These are phyloP conservation scores for Troides helena DNA, from an alignment of 2,888 invertebrate genomes.

Conservation along the genomic window DNA sequence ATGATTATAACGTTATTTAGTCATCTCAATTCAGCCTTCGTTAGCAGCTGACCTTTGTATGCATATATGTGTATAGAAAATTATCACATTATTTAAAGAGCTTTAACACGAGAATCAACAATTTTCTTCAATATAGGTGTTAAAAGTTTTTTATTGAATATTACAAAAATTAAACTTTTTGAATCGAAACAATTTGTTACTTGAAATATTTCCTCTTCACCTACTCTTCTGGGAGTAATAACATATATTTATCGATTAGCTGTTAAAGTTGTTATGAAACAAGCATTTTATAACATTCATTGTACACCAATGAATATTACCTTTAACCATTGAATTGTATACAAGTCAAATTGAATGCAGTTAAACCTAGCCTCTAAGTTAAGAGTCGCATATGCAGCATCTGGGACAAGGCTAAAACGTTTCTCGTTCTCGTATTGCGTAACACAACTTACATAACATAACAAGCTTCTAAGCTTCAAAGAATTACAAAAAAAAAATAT, in stretches of 20 bases:
- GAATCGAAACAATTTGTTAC: too few species aligned
- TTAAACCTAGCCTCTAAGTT: constrained; percentile 12
- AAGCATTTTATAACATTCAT: too few species aligned
- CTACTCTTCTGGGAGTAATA: too few species aligned
- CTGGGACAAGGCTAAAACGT: constrained; percentile 27
- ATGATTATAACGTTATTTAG: neutral
- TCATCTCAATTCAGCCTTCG: neutral
- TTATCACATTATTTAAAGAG: neutral
- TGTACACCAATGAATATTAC: neutral
- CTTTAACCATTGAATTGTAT: neutral
- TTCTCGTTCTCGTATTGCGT: constrained; percentile 24
- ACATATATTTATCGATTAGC: too few species aligned
- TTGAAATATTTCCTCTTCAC: too few species aligned
- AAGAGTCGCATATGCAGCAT: constrained; percentile 14
- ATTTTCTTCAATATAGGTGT: too few species aligned
- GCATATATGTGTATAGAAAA: neutral
- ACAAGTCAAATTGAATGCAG: neutral
- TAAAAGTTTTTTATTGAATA: too few species aligned
- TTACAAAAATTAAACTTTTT: too few species aligned
- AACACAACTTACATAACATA: constrained; percentile 23
- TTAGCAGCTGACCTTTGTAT: neutral
- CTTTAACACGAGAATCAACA: neutral
- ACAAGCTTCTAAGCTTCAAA: constrained; percentile 22
- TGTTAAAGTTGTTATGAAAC: too few species aligned
- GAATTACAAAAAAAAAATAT: neutral